Evolutionary conservation across 2,888 invertebrate genomes (phyloP), one percentile per base, ranked within the genome.

Genomic region (Slavum lentiscoides): DNA sequence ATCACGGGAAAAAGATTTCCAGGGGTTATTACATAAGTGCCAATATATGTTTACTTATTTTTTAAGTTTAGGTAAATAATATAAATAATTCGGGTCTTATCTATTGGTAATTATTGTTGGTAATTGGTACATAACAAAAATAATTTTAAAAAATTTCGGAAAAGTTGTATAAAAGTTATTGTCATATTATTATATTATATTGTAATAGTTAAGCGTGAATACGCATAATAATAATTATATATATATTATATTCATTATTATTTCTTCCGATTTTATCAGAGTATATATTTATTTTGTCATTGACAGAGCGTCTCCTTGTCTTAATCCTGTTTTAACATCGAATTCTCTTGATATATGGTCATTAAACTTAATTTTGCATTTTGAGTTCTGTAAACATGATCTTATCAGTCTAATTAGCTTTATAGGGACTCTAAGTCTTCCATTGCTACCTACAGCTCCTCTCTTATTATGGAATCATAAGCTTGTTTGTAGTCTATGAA

Each of bases 221-320:
- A 15, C 55, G 53, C n/a, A 64, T 74, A 53, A 64, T 69, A 69
- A 72, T 43, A 39, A 37, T n/a, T 39, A 72, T 21, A 66, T n/a
- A 43, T 39, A 58, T 17, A 59, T 61, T 43, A 61, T 61, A 73
- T 73, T 43, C 17, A 55, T 66, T n/a, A 75, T 58, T 67, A 39
- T 75, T 75, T 75, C 39, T 75, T 75, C 67, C 67, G 43, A 43
- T 43, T 75, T 75, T 58, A 53, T 43, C 66, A 75, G 66, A 75
- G 75, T 75, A 76, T 76, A 30, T 4, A 76, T 76, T 68, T 76
- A 76, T 76, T 76, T 76, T 76, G 59, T 76, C 75, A 59, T 68
- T 59, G 59, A 76, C n/a, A n/a, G n/a, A n/a, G n/a, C n/a, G n/a
- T n/a, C n/a, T n/a, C n/a, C n/a, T n/a, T n/a, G n/a, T n/a, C n/a